Evolutionary conservation across 2,888 invertebrate genomes (phyloP), one percentile per base, ranked within the genome.

Genomic region (Luperina testacea): DNA sequence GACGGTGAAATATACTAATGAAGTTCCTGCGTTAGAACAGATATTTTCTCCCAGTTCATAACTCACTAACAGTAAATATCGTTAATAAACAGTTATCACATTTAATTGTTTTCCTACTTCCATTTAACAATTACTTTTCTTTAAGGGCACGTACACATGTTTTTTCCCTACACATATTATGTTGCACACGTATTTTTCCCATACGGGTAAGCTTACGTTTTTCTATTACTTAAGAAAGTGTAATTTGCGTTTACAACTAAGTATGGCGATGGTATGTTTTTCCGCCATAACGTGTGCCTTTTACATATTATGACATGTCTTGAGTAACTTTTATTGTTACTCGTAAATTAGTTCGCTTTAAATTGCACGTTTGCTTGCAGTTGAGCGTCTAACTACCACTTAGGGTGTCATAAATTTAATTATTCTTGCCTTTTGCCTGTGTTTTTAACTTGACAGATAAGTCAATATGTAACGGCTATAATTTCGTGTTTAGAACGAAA

Each of bases 241-340:
- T 73, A 86, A 86, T 87, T 86, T 87, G 86, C 79, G 65, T 82
- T 85, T 74, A 82, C 77, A 87, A 87, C 87, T 76, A 82, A 79
- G 87, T 88, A 80, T 48, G 65, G 75, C 65, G 65, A 64, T 84
- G 87, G 82, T 87, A 77, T 87, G 83, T 78, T 86, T 85, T 86
- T 48, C 77, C 59, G 42, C 74, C 65, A 78, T 88, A 82, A 78
- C 71, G 68, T 77, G 75, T 69, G 67, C 70, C 77, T 86, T 79
- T 85, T 74, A 82, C 75, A 81, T 88, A 82, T 77, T 82, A 86
- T 87, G 82, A 84, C 76, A 85, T 79, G 76, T 73, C 72, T 82
- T 82, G 68, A 82, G 76, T 85, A 78, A 81, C 78, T 78, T 87
- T 87, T 80, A 85, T 87, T 85, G 87, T 87, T 77, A 72, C 69